Conservation (phyloP, 2,797 vertebrate genomes). For the Knipowitschia caucasica region DNA sequence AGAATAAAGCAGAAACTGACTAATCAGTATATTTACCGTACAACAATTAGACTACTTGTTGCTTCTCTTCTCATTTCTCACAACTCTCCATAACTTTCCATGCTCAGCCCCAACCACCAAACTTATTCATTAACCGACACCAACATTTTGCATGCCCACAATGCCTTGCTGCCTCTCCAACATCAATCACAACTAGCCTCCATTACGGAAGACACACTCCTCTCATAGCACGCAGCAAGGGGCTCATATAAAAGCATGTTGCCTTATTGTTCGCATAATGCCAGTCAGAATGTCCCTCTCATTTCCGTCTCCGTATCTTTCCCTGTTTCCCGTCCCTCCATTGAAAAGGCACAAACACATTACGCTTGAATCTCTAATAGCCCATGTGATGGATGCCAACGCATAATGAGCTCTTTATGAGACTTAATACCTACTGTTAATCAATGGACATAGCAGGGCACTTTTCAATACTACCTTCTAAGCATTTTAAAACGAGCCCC, state of each 20-base stretch:
- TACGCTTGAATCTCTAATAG: slow-evolving; percentile 77
- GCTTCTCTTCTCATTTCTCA: background rate
- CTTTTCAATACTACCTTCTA: slow-evolving; percentile 86
- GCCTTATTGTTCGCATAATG: slow-evolving; percentile 30
- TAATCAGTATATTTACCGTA: too few species aligned
- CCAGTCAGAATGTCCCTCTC: slow-evolving; percentile 37
- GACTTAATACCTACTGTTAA: slow-evolving; percentile 92
- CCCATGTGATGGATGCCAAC: slow-evolving; percentile 79
- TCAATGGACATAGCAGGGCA: slow-evolving; percentile 87
- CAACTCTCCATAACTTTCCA: background rate
- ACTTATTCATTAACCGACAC: background rate
- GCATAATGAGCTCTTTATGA: slow-evolving; percentile 88
- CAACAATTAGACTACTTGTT: background rate
- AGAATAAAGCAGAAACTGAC: too few species aligned
- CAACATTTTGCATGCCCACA: background rate
- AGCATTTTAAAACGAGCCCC: slow-evolving; percentile 88
- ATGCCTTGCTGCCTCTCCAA: slow-evolving; percentile 5
- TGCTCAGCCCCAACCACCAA: slow-evolving; percentile 3
- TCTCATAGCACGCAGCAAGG: slow-evolving; percentile 7
- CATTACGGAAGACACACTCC: slow-evolving; percentile 3
- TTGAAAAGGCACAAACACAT: slow-evolving; percentile 66
- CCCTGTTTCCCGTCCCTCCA: slow-evolving; percentile 50
- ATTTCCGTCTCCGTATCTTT: slow-evolving; percentile 39
- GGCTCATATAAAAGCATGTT: slow-evolving; percentile 13
- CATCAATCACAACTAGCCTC: slow-evolving; percentile 12